These are phyloP conservation scores for Podarcis siculus DNA, from an alignment of 2,797 vertebrate genomes.

Conservation along the genomic window DNA sequence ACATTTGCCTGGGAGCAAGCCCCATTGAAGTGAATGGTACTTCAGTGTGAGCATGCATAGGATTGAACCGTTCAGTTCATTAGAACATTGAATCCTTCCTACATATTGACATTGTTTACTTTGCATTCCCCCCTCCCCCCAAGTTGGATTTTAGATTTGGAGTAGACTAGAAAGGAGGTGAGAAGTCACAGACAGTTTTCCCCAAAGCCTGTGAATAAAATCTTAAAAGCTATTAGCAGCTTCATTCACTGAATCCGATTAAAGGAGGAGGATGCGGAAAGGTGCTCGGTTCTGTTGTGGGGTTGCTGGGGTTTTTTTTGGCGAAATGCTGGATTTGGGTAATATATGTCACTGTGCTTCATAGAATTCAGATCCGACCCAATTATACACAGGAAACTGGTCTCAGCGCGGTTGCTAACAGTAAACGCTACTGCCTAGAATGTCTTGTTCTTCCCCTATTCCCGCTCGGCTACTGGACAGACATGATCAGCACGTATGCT, in stretches of 20 bases:
- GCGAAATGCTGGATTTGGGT: neutral
- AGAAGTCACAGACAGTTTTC: neutral
- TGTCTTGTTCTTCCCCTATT: neutral
- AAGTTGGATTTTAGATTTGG: neutral
- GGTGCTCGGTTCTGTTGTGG: neutral
- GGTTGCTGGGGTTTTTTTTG: neutral
- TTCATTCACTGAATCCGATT: neutral
- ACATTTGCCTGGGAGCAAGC: neutral
- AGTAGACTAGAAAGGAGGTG: neutral
- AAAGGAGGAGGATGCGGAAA: neutral
- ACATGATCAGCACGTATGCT: slow-evolving; percentile 6
- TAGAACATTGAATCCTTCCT: neutral
- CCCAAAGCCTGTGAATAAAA: neutral
- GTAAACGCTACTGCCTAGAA: slow-evolving; percentile 2
- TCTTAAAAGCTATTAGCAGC: slow-evolving; percentile 18
- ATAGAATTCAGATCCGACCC: neutral
- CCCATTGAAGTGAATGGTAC: neutral
- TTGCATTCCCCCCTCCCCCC: no score
- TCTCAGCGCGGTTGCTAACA: neutral
- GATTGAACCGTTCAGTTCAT: neutral
- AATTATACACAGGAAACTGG: slow-evolving; percentile 6
- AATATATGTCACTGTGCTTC: neutral
- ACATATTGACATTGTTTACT: rapidly evolving
- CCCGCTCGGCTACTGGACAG: neutral
- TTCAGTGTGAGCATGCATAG: neutral